These are phyloP conservation scores for Phalloptychus januarius DNA, from an alignment of 2,797 vertebrate genomes.

Conservation along the genomic window DNA sequence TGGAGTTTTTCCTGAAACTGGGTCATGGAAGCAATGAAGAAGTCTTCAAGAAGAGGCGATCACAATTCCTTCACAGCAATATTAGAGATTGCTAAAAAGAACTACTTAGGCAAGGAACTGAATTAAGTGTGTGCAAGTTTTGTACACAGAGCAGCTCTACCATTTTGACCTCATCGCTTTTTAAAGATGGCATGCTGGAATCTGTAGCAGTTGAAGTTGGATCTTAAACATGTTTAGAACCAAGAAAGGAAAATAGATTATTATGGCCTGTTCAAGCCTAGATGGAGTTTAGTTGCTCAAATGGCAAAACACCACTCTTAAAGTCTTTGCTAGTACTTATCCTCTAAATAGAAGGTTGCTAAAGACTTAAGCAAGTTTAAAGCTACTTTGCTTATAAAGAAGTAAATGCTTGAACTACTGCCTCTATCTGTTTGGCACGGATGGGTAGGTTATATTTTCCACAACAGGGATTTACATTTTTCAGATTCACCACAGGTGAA, in stretches of 20 bases:
- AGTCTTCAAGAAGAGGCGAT: background rate
- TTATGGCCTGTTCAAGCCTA: background rate
- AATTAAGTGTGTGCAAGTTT: background rate
- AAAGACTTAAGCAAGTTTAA: constrained; percentile 8
- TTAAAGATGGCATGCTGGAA: background rate
- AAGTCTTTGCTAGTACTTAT: constrained; percentile 3
- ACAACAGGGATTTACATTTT: background rate
- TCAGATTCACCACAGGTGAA: background rate
- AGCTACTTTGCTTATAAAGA: constrained; percentile 9
- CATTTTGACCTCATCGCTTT: background rate
- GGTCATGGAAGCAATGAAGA: background rate
- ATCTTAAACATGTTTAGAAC: background rate
- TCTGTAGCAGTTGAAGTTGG: background rate
- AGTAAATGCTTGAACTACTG: background rate
- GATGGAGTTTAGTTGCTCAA: background rate
- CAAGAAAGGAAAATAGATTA: background rate
- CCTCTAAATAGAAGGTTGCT: constrained; percentile 11
- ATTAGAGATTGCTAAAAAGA: background rate
- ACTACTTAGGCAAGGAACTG: background rate
- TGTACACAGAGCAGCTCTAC: background rate
- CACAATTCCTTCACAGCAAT: background rate
- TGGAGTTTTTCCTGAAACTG: background rate
- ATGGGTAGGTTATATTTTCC: background rate
- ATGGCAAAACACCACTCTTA: background rate
- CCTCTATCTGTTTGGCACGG: background rate